These are phyloP conservation scores for Ctenodactylus gundi DNA, from an alignment of 2,113 vertebrate genomes.

Conservation along the genomic window DNA sequence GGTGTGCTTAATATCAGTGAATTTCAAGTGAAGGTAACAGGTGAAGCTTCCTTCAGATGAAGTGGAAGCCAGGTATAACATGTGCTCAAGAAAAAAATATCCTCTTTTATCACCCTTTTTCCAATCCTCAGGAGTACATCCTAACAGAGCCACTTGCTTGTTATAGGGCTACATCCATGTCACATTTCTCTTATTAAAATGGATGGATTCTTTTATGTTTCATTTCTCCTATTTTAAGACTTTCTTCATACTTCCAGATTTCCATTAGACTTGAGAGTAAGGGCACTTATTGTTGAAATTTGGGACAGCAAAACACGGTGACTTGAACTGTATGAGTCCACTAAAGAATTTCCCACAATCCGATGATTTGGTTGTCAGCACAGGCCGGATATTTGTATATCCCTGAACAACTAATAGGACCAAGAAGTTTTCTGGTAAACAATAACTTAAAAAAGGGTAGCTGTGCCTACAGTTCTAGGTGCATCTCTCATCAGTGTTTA, in stretches of 20 bases:
- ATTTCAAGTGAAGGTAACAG: not conserved
- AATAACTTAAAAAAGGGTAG: not conserved
- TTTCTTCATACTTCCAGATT: not conserved
- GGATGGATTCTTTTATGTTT: not conserved
- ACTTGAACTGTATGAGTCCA: not conserved
- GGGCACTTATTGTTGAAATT: not conserved
- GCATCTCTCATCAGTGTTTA: not conserved
- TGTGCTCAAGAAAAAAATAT: not conserved
- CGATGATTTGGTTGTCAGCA: not conserved
- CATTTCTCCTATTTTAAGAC: not conserved
- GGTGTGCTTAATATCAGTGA: not conserved
- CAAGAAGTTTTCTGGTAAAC: not conserved
- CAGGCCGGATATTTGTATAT: not conserved
- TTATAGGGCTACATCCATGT: not conserved
- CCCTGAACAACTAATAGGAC: not conserved
- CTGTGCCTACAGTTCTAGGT: not conserved
- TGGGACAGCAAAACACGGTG: not conserved
- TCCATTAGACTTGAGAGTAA: not conserved
- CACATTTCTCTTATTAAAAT: not conserved
- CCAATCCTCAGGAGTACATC: not conserved
- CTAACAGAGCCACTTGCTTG: not conserved
- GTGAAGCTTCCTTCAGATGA: not conserved
- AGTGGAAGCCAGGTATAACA: not conserved
- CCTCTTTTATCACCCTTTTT: too few species aligned
- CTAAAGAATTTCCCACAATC: not conserved